Evolutionary conservation across 2,888 invertebrate genomes (phyloP).

Genomic region (Tanaodytes sp.): DNA sequence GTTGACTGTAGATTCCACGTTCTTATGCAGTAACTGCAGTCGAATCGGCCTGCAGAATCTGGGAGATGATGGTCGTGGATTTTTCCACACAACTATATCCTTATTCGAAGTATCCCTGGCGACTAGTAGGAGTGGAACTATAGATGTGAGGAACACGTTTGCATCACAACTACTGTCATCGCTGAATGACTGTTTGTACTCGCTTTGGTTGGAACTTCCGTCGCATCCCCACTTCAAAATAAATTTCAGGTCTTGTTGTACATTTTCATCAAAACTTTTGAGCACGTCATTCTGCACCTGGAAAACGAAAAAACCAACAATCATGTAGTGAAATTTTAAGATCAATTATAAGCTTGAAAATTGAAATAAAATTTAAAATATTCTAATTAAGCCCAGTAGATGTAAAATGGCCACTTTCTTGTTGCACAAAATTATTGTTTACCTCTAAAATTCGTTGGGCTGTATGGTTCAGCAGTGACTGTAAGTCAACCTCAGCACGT

Average conservation of each 20-base stretch:
- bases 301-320: no score
- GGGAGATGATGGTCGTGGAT: no score
- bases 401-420: no score
- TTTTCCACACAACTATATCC: no score
- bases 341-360: no score
- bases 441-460: background rate
- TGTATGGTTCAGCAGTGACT: slow-evolving; percentile 4
- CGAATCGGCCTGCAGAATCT: background rate
- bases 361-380: no score
- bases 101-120: no score
- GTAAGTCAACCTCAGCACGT: slow-evolving; percentile 2
- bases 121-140: background rate
- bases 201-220: no score
- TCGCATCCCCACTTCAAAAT: background rate
- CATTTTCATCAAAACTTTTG: background rate
- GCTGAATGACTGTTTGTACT: background rate
- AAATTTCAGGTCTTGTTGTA: background rate
- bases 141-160: background rate
- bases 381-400: no score
- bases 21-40: background rate
- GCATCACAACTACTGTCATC: background rate
- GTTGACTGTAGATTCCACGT: background rate
- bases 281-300: background rate
- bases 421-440: no score
- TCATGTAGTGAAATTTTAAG: no score